Base-by-base conservation (phyloP, 2,888 invertebrate species). In the Shargacucullia verbasci region DNA sequence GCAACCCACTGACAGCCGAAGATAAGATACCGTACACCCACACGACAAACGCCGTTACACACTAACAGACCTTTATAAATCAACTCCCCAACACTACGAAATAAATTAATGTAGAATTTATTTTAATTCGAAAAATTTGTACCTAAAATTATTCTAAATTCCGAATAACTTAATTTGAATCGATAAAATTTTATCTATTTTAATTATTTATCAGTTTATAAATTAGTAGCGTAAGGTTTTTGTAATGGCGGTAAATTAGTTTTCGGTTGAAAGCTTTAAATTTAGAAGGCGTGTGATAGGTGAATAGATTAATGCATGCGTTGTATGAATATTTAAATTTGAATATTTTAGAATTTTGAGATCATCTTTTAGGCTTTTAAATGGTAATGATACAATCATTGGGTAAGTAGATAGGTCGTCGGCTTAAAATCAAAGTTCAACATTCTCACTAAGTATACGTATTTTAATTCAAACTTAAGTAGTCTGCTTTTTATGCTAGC, bases 1-100 rank as follows among this genome's bases (percentile, higher is more conserved):
- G 83, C 84, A 72, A 70, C 70, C 48, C 63, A 70, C 76, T 87
- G 89, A 88, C 89, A 87, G 84, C 56, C 53, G 14, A 20, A 84
- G 88, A 89, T 88, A 88, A 88, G 83, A 83, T 79, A 20, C 20
- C 20, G 20, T 20, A 80, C 83, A 62, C 84, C 81, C 64, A 80
- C 81, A 65, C 77, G 65, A 74, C 75, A 78, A 65, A 68, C 54
- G 49, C 73, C 67, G 66, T 70, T 63, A 72, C 63, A 69, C 44
- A 59, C 63, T 60, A 44, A 20, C 20, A 20, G 4, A 20, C 20
- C 20, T 57, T 55, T 75, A 73, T 75, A 76, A 67, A 74, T 74
- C 72, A 66, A 65, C 53, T 54, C 25, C 59, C 35, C 45, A 66
- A 60, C 66, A 43, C 69, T 48, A 55, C 46, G 12, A 52, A 56